Base-by-base conservation (phyloP, 2,113 vertebrate genomes). In the Sinocyclocheilus anshuiensis region DNA sequence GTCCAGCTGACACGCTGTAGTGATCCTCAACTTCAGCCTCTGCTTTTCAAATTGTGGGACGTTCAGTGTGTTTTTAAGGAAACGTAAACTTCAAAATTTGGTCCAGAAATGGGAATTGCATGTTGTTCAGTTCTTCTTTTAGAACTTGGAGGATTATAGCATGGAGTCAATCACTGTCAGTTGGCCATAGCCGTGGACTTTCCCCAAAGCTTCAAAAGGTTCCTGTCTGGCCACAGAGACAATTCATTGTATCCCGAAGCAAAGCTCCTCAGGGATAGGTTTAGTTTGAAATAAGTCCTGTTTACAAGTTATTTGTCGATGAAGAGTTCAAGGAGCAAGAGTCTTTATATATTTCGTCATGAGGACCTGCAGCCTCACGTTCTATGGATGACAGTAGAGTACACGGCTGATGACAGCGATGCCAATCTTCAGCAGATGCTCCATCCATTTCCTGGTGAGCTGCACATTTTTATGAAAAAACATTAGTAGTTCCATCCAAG, bases 41-140 rank as follows among this genome's bases (percentile, higher is more conserved):
- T 94, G 93, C 87, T 92, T 93, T 92, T 88, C 87, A 89, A 90
- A 91, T 93, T 83, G 89, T 75, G 61, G 75, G 65, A 86, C 72
- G 77, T 67, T 81, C 82, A 79, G 77, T 61, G 63, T 87, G 78
- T 91, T 91, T 83, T 85, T 86, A 59, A 85, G 88, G 90, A 91
- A 91, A 90, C 81, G 84, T 87, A 50, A 89, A 89, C 87, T 90
- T 39, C 48, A 72, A 86, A 86, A 89, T 86, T 80, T 89, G 69
- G 39, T 88, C 82, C 87, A 88, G 77, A 87, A 26, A 53, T 63
- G 83, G 82, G 53, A 74, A 89, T 86, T 86, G 81, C 76, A 80
- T 86, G 86, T 86, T 88, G 79, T 71, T 84, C 69, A 90, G 63
- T 82, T 81, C 91, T 89, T 87, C 84, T 89, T 90, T 91, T 88